Base-by-base conservation (phyloP, 2,113 vertebrate genomes). In the Aspidoscelis tigris region DNA sequence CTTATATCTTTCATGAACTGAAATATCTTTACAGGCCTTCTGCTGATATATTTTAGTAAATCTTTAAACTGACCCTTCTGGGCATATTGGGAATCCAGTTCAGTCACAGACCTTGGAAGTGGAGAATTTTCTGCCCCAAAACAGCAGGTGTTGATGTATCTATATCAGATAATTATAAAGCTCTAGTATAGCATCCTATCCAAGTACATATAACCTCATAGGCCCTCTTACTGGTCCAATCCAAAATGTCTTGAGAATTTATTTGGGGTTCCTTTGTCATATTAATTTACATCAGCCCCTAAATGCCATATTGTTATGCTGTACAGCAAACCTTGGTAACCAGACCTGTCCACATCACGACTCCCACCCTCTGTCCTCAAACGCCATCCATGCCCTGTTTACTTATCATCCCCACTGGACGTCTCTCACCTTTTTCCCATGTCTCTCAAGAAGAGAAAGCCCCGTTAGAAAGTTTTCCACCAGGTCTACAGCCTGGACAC, bases 381-480 rank as follows among this genome's bases (percentile, higher is more conserved):
- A 8, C 1, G 2, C 8, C 39, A 14, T 6, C 10, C 12, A 5
- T 82, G 70, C 7, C 11, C 20, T 9, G 4, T 12, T 43, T 41
- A 33, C 7, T 26, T 18, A 5, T 8, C 10, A 33, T 26, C 20
- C 20, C 39, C 50, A 5, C 5, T 26, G 3, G 58, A n/a, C 26
- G 8, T n/a, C 41, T 50, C 83, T 80, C 70, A 85, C 83, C 83
- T 73, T 74, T 74, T 80, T 12, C 12, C 83, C 83, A 14, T 85
- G 58, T 21, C 83, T 85, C 70, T 85, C 43, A 64, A 85, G 83
- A 43, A 85, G 33, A 65, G 83, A 85, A 26, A 85, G 70, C 20
- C 83, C 83, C 6, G 83, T 80, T 43, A 80, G 58, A 33, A 85
- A 85, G 43, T 80, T 85, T 53, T 85, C 77, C 43, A 85, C 83